phyloP scores from a whole-genome alignment of 2,113 vertebrate species.

The Camelus dromedarius region DNA sequence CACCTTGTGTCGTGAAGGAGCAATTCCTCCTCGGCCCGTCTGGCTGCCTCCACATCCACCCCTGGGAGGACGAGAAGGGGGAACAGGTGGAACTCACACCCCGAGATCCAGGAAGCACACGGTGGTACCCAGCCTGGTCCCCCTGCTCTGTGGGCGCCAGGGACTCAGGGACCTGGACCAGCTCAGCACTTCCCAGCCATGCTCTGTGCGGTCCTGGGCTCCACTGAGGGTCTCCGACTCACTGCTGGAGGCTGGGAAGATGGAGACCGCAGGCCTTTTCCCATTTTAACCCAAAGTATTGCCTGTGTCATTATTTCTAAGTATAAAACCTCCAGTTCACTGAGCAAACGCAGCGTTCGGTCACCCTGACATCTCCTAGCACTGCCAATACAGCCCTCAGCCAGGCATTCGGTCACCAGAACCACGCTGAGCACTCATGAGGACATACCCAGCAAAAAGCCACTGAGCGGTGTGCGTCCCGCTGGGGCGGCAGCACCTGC shows the following conservation, averaged over 20 bases:
- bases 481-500: neutral
- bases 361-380: accelerated
- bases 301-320: neutral
- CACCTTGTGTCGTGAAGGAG: constrained; percentile 91
- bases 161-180: neutral
- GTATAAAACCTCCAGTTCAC: neutral
- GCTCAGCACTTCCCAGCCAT: neutral
- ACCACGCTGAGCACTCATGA: neutral
- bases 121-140: too few relatives aligned
- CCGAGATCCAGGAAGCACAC: accelerated
- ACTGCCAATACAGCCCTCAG: accelerated
- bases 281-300: neutral
- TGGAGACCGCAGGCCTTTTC: neutral
- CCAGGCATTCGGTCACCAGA: too few relatives aligned
- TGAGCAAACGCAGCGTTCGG: neutral
- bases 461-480: too few relatives aligned
- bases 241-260: neutral
- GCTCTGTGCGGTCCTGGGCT: neutral
- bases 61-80: constrained; percentile 83
- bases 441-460: neutral
- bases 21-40: constrained; percentile 92
- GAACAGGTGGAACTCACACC: neutral
- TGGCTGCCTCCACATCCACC: constrained; percentile 92
- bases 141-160: too few relatives aligned
- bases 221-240: neutral